Conservation (phyloP, 2,888 invertebrate species). For the Sphaerophoria rueppellii region DNA sequence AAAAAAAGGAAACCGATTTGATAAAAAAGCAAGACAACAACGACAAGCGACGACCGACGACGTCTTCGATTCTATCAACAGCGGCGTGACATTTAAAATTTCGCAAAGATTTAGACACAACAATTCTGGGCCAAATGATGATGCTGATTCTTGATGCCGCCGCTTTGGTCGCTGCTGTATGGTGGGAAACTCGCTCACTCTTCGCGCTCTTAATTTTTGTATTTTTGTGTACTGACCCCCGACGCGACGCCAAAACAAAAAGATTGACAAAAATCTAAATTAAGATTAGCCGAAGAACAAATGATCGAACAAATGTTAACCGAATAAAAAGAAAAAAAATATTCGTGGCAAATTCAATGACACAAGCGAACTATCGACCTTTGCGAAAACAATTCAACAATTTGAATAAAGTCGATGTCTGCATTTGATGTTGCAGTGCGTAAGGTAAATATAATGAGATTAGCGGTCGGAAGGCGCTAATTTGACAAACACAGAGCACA, state of each 20-base stretch:
- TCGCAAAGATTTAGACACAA: slow-evolving; percentile 40
- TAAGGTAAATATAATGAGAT: slow-evolving; percentile 51
- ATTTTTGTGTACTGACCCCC: slow-evolving; percentile 66
- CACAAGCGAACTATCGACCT: slow-evolving; percentile 61
- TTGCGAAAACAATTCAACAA: slow-evolving; percentile 37
- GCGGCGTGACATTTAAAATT: slow-evolving; percentile 56
- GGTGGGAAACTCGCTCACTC: not conserved
- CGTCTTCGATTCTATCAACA: slow-evolving; percentile 53
- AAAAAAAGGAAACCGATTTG: not conserved
- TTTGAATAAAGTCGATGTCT: not conserved
- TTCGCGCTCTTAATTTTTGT: slow-evolving; percentile 30
- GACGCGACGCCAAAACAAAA: slow-evolving; percentile 44
- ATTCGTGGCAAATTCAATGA: slow-evolving; percentile 56
- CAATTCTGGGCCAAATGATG: slow-evolving; percentile 14
- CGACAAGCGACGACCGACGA: slow-evolving; percentile 30
- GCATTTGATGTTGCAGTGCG: slow-evolving; percentile 42
- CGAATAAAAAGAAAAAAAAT: slow-evolving; percentile 1
- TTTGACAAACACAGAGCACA: slow-evolving; percentile 24
- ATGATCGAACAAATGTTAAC: slow-evolving; percentile 9
- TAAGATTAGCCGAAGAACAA: not conserved
- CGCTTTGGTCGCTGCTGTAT: not conserved
- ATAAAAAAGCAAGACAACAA: slow-evolving; percentile 1
- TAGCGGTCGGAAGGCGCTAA: slow-evolving; percentile 53
- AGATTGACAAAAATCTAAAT: slow-evolving; percentile 35
- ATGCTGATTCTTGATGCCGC: slow-evolving; percentile 26